phyloP scores from a whole-genome alignment of 37 sponge, comb jelly and placozoan genomes.

The Mnemiopsis leidyi region DNA sequence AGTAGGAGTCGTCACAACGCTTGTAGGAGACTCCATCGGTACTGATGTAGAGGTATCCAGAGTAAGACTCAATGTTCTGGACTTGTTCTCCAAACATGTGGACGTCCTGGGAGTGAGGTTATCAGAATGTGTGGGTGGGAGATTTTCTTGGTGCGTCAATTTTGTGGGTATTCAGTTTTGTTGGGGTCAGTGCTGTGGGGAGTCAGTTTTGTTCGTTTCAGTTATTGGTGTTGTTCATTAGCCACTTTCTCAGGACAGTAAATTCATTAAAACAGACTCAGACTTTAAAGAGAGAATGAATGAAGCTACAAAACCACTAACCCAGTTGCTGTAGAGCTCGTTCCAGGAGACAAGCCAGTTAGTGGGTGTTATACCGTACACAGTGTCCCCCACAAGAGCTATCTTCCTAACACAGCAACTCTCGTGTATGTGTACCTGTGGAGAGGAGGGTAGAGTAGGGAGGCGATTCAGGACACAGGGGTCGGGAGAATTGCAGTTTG shows the following conservation, averaged over 20 bases:
- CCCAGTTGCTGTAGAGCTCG: neutral
- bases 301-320: no score
- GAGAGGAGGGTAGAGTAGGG: neutral
- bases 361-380: constrained; percentile 50
- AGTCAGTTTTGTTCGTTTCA: no score
- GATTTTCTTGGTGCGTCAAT: no score
- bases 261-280: no score
- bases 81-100: constrained; percentile 3
- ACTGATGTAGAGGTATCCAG: constrained; percentile 32
- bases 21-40: neutral
- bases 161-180: no score
- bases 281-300: no score
- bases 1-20: neutral
- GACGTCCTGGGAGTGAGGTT: neutral
- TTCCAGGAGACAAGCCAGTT: constrained; percentile 64
- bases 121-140: no score
- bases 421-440: constrained; percentile 45
- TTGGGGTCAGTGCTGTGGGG: no score
- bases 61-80: neutral
- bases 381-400: neutral
- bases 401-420: constrained; percentile 57
- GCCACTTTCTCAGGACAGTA: no score
- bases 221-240: no score
- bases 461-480: no score
- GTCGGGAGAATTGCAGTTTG: no score